phyloP scores from a whole-genome alignment of 2,113 vertebrate species.

The Origma solitaria region DNA sequence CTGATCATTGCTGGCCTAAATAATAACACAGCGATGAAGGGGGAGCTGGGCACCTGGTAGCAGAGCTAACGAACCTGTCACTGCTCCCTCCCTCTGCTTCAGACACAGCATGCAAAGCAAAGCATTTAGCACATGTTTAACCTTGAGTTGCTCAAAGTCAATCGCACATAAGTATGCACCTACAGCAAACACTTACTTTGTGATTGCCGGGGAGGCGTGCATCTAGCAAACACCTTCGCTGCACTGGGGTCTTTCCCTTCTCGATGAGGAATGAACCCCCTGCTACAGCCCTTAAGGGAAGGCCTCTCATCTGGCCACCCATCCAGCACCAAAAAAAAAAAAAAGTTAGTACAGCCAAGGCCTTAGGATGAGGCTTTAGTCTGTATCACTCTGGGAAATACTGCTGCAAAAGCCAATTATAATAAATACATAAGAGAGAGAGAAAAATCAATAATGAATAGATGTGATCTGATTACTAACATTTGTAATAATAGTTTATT shows the following conservation, averaged over 20 bases:
- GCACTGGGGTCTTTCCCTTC: not conserved
- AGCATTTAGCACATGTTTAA: not conserved
- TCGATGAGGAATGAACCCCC: not conserved
- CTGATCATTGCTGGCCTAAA: not conserved
- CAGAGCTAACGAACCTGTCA: not conserved
- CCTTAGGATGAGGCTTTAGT: not conserved
- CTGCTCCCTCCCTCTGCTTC: not conserved
- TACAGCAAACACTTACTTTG: not conserved
- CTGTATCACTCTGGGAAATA: not conserved
- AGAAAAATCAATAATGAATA: not conserved
- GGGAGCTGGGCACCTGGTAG: not conserved
- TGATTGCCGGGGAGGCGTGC: not conserved
- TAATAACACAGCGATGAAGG: not conserved
- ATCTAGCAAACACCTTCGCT: not conserved
- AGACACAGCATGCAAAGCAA: conserved; percentile 1
- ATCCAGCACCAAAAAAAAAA: not conserved
- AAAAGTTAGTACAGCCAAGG: not conserved
- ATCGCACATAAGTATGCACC: not conserved
- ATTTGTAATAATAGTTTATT: conserved; percentile 38
- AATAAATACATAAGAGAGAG: not conserved
- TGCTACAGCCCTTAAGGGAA: not conserved
- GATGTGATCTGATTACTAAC: conserved; percentile 12
- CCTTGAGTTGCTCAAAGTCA: conserved; percentile 40
- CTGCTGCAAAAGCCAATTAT: not conserved
- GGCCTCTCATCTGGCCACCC: not conserved